Conservation (phyloP, 2,888 invertebrate species). For the Cantharis rustica region DNA sequence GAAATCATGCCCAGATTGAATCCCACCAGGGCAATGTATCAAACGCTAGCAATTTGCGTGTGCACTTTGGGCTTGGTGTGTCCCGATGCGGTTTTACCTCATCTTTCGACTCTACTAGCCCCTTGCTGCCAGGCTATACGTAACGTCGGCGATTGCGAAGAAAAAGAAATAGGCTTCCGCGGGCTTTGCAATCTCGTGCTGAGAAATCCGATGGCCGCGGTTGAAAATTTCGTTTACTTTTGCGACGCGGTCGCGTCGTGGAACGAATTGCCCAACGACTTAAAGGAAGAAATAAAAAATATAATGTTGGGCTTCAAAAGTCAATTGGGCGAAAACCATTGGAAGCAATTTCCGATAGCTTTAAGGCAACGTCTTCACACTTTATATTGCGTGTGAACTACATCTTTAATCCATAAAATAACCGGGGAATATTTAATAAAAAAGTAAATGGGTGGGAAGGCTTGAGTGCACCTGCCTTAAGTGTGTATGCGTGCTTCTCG, state of each 20-base stretch:
- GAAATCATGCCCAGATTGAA: constrained; percentile 92
- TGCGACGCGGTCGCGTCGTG: constrained; percentile 99
- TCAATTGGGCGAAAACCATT: constrained; percentile 95
- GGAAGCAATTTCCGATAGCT: constrained; percentile 96
- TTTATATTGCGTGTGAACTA: constrained; percentile 65
- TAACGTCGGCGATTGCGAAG: constrained; percentile 98
- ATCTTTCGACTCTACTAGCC: constrained; percentile 97
- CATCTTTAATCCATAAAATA: background rate
- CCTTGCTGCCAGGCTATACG: constrained; percentile 97
- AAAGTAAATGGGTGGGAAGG: constrained; percentile 46
- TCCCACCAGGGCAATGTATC: constrained; percentile 95
- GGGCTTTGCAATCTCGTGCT: constrained; percentile 98
- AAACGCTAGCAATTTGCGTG: constrained; percentile 99
- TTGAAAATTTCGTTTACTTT: constrained; percentile 97
- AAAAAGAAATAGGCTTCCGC: constrained; percentile 98
- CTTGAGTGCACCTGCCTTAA: constrained; percentile 53
- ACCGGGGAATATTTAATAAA: constrained; percentile 1
- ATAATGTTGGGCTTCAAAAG: constrained; percentile 95
- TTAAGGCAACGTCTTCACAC: constrained; percentile 86
- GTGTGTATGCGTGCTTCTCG: constrained; percentile 36
- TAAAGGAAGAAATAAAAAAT: constrained; percentile 92
- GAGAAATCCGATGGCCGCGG: constrained; percentile 93
- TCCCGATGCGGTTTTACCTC: constrained; percentile 98
- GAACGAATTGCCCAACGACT: constrained; percentile 80
- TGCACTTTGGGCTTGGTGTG: constrained; percentile 99